A percentile compares a stretch with the other conserved stretches of the same genome.
These are phyloP conservation scores for Melinaea menophilus DNA, from an alignment of 2,888 invertebrate genomes.

Conservation along the genomic window DNA sequence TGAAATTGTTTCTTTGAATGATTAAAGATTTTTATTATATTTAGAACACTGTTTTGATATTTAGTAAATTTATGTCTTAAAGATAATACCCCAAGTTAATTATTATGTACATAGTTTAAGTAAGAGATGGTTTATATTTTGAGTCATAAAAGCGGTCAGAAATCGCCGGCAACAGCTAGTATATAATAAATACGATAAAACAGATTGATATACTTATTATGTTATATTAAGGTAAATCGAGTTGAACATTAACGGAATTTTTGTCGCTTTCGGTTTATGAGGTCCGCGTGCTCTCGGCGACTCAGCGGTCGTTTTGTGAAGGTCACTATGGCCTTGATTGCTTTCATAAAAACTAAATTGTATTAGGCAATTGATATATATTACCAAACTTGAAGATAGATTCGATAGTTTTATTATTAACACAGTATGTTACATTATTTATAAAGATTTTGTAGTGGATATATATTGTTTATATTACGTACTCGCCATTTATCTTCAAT, in stretches of 20 bases:
- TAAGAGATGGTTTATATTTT: too few species aligned
- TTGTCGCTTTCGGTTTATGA: slow-evolving; percentile 9
- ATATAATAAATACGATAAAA: too few species aligned
- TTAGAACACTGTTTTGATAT: not conserved
- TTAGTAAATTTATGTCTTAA: not conserved
- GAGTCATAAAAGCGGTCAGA: too few species aligned
- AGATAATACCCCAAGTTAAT: too few species aligned
- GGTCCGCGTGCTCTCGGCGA: slow-evolving; percentile 2
- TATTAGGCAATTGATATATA: slow-evolving; percentile 17
- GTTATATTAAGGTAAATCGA: too few species aligned
- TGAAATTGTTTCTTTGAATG: slow-evolving; percentile 1
- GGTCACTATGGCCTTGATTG: slow-evolving; percentile 21
- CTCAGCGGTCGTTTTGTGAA: slow-evolving; percentile 14
- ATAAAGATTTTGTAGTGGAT: too few species aligned
- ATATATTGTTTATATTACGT: too few species aligned
- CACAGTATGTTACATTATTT: too few species aligned
- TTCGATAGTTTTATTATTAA: slow-evolving; percentile 8
- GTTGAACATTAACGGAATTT: not conserved
- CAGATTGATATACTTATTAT: too few species aligned
- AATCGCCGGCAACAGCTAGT: too few species aligned
- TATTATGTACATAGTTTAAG: too few species aligned
- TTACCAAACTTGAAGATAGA: slow-evolving; percentile 15
- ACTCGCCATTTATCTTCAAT: too few species aligned
- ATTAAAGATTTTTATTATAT: not conserved
- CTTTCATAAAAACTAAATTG: slow-evolving; percentile 20